Conservation (phyloP, 2,113 vertebrate genomes). For the pig (Sus scrofa) region T2T-Sscrofa CM000823.6:48168501-48169000, state of each 20-base stretch:
- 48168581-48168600: neutral
- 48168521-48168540: conserved; percentile 2
- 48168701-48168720: neutral
- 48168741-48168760: neutral
- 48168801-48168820: neutral
- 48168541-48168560: conserved; percentile 28
- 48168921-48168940: neutral
- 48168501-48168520: neutral
- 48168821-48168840: conserved; percentile 2
- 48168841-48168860: neutral
- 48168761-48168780: neutral
- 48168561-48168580: neutral
- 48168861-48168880: neutral
- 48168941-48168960: neutral
- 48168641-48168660: too few species aligned
- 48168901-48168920: neutral
- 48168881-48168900: neutral
- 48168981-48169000: neutral
- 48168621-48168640: neutral
- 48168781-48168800: neutral
- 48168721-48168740: neutral
- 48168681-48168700: neutral
- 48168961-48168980: neutral
- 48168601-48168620: neutral
- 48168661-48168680: neutral